Evolutionary conservation across 2,797 vertebrate species (phyloP).

Genomic region (Artibeus lituratus): DNA sequence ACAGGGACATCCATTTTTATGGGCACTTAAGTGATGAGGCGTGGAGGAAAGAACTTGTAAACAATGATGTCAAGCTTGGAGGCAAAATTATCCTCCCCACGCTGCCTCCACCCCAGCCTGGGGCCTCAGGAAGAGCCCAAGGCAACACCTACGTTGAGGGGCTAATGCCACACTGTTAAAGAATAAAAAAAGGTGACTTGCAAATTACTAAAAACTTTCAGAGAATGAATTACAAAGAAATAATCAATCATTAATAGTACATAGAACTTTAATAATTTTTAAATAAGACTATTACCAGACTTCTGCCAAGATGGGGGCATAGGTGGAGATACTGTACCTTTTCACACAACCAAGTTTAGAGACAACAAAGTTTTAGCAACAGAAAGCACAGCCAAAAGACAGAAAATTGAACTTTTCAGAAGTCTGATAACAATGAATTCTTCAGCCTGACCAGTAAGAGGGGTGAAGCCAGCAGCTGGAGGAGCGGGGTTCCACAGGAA

Average conservation of each 20-base stretch:
- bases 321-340: no score
- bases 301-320: no score
- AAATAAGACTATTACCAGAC: background rate
- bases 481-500: no score
- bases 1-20: conserved; percentile 25
- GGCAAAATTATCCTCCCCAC: background rate
- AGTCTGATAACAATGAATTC: no score
- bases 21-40: conserved; percentile 4
- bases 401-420: no score
- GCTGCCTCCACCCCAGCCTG: background rate
- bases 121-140: background rate
- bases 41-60: conserved; percentile 36
- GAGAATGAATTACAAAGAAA: background rate
- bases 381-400: no score
- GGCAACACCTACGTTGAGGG: background rate
- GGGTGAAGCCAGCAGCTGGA: no score
- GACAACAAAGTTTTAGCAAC: no score
- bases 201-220: background rate
- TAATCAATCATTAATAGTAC: no score
- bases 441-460: no score
- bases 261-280: background rate
- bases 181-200: background rate
- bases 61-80: conserved; percentile 41
- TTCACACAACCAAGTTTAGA: no score
- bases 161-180: background rate